These are phyloP conservation scores for Diarsia dahlii DNA, from an alignment of 2,888 invertebrate species.

Conservation along the genomic window DNA sequence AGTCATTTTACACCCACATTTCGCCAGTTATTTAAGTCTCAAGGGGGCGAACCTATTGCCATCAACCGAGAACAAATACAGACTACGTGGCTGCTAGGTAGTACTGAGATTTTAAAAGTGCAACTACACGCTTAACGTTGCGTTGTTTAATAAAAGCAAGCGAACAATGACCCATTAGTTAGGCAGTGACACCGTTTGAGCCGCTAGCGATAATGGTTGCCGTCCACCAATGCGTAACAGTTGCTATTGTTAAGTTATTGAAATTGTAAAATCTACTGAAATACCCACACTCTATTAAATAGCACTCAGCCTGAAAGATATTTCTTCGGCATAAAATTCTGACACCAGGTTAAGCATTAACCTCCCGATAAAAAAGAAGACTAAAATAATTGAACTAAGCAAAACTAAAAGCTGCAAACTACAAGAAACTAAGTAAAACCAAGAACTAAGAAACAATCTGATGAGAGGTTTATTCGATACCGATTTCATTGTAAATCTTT, in stretches of 20 bases:
- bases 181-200: not conserved
- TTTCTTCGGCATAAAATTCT: too few species aligned
- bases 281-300: too few species aligned
- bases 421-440: not conserved
- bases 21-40: too few species aligned
- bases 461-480: not conserved
- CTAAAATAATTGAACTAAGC: not conserved
- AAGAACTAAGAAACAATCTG: not conserved
- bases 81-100: too few species aligned
- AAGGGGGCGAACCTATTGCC: too few species aligned
- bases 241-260: not conserved
- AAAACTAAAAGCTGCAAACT: not conserved
- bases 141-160: not conserved
- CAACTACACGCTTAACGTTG: slow-evolving; percentile 10
- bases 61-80: too few species aligned
- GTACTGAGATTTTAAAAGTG: not conserved
- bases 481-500: slow-evolving; percentile 5
- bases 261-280: not conserved
- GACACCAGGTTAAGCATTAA: too few species aligned
- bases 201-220: slow-evolving; percentile 2
- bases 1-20: too few species aligned
- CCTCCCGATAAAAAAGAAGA: too few species aligned
- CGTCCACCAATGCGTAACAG: not conserved
- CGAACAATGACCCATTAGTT: not conserved
- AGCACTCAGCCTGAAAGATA: too few species aligned